These are phyloP conservation scores for Calidris pygmaea DNA, from an alignment of 2,113 vertebrate species.

Conservation along the genomic window DNA sequence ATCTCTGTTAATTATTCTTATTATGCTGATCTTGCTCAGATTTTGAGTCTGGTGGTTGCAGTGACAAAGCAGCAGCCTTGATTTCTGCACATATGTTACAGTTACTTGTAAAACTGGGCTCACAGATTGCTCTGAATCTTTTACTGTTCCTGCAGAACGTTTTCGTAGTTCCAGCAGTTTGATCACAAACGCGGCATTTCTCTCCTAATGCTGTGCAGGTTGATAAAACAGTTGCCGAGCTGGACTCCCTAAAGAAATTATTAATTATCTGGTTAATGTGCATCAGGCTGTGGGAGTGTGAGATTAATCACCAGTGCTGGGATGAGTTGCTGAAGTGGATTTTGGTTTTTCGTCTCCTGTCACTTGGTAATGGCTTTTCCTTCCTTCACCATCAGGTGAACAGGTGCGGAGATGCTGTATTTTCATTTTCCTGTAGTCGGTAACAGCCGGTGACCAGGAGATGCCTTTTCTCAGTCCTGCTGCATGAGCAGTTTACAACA, in stretches of 20 bases:
- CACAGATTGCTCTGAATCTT: slow-evolving; percentile 30
- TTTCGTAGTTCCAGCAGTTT: slow-evolving; percentile 57
- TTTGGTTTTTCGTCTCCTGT: slow-evolving; percentile 85
- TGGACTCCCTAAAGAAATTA: slow-evolving; percentile 95
- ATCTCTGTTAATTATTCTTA: background rate
- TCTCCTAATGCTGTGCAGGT: slow-evolving; percentile 77
- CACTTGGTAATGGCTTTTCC: slow-evolving; percentile 83
- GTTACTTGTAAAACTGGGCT: background rate
- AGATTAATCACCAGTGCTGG: slow-evolving; percentile 92
- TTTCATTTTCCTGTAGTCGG: slow-evolving; percentile 79
- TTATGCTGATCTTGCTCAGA: background rate
- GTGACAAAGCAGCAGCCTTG: background rate
- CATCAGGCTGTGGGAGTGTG: slow-evolving; percentile 89
- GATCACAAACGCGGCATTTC: slow-evolving; percentile 68
- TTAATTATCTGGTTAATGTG: slow-evolving; percentile 99
- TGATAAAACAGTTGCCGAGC: slow-evolving; percentile 91
- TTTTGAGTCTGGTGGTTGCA: background rate
- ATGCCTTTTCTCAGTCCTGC: slow-evolving; percentile 74
- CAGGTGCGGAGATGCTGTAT: slow-evolving; percentile 84
- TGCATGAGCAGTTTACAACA: slow-evolving; percentile 76
- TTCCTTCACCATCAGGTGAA: slow-evolving; percentile 82
- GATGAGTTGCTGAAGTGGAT: slow-evolving; percentile 87
- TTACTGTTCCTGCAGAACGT: slow-evolving; percentile 26
- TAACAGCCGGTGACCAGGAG: slow-evolving; percentile 80
- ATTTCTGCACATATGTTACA: background rate